A percentile compares a stretch with the other conserved stretches of the same genome.
phyloP scores from a whole-genome alignment of 2,113 vertebrate species.

The Odontesthes bonariensis region DNA sequence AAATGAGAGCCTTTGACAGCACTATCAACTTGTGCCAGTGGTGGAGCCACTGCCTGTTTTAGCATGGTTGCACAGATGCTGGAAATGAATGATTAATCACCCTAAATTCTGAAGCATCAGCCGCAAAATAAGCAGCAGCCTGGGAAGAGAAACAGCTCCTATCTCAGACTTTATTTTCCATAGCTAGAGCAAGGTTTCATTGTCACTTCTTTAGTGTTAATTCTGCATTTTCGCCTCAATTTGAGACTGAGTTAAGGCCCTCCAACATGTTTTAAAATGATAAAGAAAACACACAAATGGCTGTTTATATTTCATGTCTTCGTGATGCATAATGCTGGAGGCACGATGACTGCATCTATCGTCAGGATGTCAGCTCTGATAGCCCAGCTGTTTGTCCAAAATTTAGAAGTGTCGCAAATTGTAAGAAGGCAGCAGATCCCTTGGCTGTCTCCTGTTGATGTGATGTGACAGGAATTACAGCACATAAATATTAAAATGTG shows the following conservation, averaged over 20 bases:
- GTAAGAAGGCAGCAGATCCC: too few relatives aligned
- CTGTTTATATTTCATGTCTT: too few relatives aligned
- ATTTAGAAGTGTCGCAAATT: too few relatives aligned
- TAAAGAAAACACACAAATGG: neutral
- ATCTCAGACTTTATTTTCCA: conserved; percentile 26
- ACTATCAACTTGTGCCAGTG: conserved; percentile 23
- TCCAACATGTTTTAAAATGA: conserved; percentile 26
- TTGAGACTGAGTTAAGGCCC: neutral
- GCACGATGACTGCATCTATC: too few relatives aligned
- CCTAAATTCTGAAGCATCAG: conserved; percentile 45
- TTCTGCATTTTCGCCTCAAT: neutral
- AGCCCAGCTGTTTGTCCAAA: too few relatives aligned
- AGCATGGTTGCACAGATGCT: conserved; percentile 48
- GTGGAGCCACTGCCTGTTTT: conserved; percentile 32
- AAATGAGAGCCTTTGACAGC: conserved; percentile 50
- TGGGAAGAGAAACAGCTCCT: conserved; percentile 10
- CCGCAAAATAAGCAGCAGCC: conserved; percentile 21
- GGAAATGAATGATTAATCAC: conserved; percentile 68
- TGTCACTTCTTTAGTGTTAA: neutral
- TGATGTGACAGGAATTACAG: too few relatives aligned
- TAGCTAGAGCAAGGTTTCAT: conserved; percentile 1
- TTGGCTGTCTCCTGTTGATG: too few relatives aligned
- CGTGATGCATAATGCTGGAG: too few relatives aligned
- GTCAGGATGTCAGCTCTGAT: too few relatives aligned
- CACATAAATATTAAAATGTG: too few relatives aligned